A percentile compares a stretch with the other conserved stretches of the same genome.
Conservation (phyloP, 2,797 vertebrate genomes). For the Lepus townsendii region DNA sequence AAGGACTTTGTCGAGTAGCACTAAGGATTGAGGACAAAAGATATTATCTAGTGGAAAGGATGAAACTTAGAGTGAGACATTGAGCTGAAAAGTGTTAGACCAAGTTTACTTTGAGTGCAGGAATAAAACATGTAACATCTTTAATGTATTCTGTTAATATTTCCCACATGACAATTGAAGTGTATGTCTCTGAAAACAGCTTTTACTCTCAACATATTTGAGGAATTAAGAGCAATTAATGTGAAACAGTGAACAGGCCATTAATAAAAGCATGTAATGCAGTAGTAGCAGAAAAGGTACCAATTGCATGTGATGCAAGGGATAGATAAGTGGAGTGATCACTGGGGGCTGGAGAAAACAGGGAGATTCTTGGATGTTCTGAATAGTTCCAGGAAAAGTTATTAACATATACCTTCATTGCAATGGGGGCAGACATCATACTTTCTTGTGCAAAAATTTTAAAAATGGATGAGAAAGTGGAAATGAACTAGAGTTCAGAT, state of each 20-base stretch:
- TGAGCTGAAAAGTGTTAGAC: background rate
- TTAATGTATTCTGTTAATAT: background rate
- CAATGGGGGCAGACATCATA: background rate
- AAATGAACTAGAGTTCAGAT: background rate
- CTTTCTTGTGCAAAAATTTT: background rate
- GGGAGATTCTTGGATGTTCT: background rate
- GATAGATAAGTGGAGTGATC: background rate
- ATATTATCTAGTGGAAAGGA: background rate
- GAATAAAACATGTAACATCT: background rate
- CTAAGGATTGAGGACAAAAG: background rate
- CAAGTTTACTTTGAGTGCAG: background rate
- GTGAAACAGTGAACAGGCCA: conserved; percentile 13
- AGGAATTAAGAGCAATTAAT: background rate
- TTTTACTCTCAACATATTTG: conserved; percentile 25
- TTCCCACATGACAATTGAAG: background rate
- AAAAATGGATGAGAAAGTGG: background rate
- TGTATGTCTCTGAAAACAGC: background rate
- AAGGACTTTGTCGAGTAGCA: background rate
- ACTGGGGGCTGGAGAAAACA: fast-evolving
- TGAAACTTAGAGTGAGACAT: background rate
- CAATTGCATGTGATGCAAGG: background rate
- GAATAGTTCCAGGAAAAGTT: background rate
- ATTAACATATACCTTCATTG: background rate
- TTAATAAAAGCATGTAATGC: background rate
- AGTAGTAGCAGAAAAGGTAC: background rate